Evolutionary conservation across 2,797 vertebrate genomes (phyloP).

Genomic region (Mormyrus hasselquistii): DNA sequence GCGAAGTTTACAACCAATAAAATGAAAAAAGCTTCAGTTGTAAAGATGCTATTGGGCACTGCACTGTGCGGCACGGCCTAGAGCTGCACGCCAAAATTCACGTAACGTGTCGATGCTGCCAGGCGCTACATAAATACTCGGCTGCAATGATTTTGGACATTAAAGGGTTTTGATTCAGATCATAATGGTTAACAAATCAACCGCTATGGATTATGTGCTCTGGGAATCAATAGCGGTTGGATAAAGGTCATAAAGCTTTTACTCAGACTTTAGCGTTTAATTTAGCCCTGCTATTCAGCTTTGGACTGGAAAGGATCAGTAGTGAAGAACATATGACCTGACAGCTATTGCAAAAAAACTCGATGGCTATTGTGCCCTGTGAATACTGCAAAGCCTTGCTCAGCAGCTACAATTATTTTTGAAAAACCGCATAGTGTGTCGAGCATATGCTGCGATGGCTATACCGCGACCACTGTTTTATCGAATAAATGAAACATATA

Average conservation of each 20-base stretch:
- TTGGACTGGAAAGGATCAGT: neutral
- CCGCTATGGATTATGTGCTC: constrained; percentile 11
- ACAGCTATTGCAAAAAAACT: constrained; percentile 7
- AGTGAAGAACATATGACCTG: neutral
- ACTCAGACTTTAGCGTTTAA: constrained; percentile 8
- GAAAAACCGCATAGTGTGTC: neutral
- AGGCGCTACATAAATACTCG: constrained; percentile 30
- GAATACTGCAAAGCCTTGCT: neutral
- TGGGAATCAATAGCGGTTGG: constrained; percentile 11
- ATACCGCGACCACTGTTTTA: neutral
- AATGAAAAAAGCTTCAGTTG: neutral
- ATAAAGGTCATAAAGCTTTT: constrained; percentile 5
- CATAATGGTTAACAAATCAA: constrained; percentile 36
- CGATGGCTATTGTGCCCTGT: neutral
- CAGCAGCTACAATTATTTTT: neutral
- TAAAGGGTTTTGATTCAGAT: constrained; percentile 74
- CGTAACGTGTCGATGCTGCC: neutral
- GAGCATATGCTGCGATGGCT: neutral
- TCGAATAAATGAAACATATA: neutral
- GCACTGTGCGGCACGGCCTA: neutral
- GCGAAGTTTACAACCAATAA: neutral
- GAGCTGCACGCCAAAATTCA: neutral
- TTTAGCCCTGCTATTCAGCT: neutral
- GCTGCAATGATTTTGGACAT: constrained; percentile 69
- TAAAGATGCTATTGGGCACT: neutral